phyloP scores from a whole-genome alignment of 2,113 vertebrate genomes.

The Chaetops frenatus region DNA sequence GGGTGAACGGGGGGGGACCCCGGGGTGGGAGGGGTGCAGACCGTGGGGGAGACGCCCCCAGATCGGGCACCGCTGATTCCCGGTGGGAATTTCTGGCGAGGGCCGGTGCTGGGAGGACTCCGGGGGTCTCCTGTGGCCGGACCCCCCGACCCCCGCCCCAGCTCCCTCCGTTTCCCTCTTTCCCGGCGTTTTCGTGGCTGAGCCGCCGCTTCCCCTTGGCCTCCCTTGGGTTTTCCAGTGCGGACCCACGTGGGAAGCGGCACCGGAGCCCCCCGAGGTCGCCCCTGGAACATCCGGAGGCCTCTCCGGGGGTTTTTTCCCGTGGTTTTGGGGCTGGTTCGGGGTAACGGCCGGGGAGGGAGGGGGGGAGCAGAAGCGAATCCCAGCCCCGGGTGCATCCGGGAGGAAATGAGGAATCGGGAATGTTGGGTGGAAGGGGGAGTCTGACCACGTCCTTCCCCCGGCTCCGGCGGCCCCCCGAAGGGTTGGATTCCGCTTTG shows the following conservation, averaged over 20 bases:
- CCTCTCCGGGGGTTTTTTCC: neutral
- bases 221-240: neutral
- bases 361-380: too few relatives aligned
- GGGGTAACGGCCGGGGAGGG: neutral
- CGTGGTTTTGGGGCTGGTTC: neutral
- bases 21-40: neutral
- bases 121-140: neutral
- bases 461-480: neutral
- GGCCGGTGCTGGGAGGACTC: neutral
- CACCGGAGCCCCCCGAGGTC: rapidly evolving
- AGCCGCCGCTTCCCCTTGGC: neutral
- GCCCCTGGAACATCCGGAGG: neutral
- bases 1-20: rapidly evolving
- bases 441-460: rapidly evolving
- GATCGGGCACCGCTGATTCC: neutral
- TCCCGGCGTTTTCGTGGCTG: neutral
- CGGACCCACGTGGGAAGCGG: neutral
- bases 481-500: neutral
- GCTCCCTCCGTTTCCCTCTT: neutral
- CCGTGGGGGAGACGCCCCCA: neutral
- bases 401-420: neutral
- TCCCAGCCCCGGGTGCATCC: neutral
- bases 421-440: neutral
- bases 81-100: rapidly evolving
- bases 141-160: too few relatives aligned